Base-by-base conservation (phyloP, 2,888 invertebrate species). In the Noctuana brunneofusca region DNA sequence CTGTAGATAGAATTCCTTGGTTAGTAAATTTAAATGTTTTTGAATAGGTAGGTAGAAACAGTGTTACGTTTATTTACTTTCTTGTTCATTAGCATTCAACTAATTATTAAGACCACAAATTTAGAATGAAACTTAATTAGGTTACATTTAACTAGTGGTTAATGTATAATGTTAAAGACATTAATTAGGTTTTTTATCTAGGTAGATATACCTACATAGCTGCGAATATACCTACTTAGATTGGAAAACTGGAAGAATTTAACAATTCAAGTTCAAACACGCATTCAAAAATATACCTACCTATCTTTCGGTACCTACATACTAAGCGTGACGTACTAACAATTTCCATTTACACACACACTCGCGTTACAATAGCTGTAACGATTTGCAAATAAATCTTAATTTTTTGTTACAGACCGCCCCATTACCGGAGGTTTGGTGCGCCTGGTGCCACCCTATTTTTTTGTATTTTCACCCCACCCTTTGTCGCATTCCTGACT, bases 341-440 rank as follows among this genome's bases (percentile, higher is more conserved):
- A 18, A n/a, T 27, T 43, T 24, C 24, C 18, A 30, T 20, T 22
- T 22, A 22, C 18, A 27, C 46, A 20, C 48, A 48, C 46, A 48
- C n/a, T 32, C 18, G 11, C 32, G 14, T 9, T 48, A 48, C 54
- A 60, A 38, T 30, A n/a, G 38, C 32, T 58, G 58, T 48, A 27
- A 30, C 16, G 67, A 68, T 70, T 80, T 69, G 78, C 76, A 79
- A 81, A 89, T 89, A 89, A 89, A 89, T 89, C 87, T 84, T 82
- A 69, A 79, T 87, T 88, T 85, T 87, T 74, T 75, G 82, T 86
- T 82, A 68, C 83, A 88, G 87, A 81, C 85, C 68, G 85, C 82
- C 75, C 68, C 64, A 67, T 64, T 65, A 64, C 53, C 55, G 63
- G 69, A 70, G 71, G 65, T 52, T 43, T 59, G 68, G 57, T 60